Percentiles rank a stretch among this genome's conserved stretches.
These are phyloP conservation scores for Ormyrus pomaceus DNA, from an alignment of 2,888 invertebrate species.

Conservation along the genomic window DNA sequence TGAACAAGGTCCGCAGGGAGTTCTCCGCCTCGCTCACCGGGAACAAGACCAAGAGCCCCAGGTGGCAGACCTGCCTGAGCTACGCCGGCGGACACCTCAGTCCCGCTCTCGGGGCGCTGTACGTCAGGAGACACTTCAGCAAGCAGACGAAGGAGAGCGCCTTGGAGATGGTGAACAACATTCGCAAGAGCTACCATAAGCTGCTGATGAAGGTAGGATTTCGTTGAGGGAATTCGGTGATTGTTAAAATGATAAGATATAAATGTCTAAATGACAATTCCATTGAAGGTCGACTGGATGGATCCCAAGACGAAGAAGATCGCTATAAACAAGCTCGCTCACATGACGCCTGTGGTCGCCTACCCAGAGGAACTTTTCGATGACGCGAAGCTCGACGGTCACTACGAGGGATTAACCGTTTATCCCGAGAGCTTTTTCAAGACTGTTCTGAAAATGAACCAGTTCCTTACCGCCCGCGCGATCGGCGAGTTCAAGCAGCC, in stretches of 20 bases:
- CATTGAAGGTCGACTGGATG: conserved; percentile 88
- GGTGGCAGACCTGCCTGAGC: conserved; percentile 65
- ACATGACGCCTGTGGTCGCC: conserved; percentile 93
- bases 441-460: conserved; percentile 75
- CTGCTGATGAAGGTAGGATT: conserved; percentile 80
- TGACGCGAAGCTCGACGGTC: conserved; percentile 85
- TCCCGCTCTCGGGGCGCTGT: conserved; percentile 89
- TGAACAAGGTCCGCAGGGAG: conserved; percentile 70
- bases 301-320: conserved; percentile 86
- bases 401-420: conserved; percentile 80
- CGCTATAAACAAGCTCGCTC: conserved; percentile 86
- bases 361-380: conserved; percentile 93
- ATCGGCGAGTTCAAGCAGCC: conserved; percentile 76
- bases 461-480: conserved; percentile 76
- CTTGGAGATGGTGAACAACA: conserved; percentile 90
- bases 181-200: conserved; percentile 87
- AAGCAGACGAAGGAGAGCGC: conserved; percentile 89
- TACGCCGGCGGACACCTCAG: conserved; percentile 84
- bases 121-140: conserved; percentile 91
- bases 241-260: too few species aligned
- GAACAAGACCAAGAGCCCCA: conserved; percentile 70
- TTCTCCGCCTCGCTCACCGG: conserved; percentile 73
- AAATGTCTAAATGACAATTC: too few species aligned
- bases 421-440: conserved; percentile 74
- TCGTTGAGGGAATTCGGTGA: too few species aligned